Conservation (phyloP, 2,797 vertebrate genomes). For the Crenichthys baileyi region DNA sequence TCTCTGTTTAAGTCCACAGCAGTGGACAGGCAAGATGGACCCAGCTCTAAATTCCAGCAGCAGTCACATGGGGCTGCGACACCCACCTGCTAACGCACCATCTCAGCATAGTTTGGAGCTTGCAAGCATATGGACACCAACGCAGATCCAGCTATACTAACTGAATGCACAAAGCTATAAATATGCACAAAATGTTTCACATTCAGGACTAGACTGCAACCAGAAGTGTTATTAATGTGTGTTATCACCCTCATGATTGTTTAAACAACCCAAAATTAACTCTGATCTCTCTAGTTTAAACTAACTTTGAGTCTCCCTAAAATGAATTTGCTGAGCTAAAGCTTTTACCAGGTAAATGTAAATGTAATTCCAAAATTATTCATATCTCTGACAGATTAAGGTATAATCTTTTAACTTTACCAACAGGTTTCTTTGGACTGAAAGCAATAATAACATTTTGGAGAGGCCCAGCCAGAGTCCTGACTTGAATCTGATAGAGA, state of each 20-base stretch:
- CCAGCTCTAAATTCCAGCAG: constrained; percentile 65
- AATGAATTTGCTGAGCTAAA: no score
- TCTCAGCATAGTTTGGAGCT: constrained; percentile 21
- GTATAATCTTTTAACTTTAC: no score
- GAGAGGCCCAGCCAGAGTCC: no score
- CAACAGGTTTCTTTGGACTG: no score
- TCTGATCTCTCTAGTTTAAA: no score
- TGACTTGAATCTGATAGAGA: no score
- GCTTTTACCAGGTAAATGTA: no score
- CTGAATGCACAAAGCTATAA: neutral
- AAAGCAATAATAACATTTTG: no score
- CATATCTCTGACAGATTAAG: no score
- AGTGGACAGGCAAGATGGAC: constrained; percentile 29
- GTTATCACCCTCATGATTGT: neutral
- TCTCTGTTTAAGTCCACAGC: constrained; percentile 26
- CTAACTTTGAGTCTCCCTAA: no score
- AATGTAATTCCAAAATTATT: no score
- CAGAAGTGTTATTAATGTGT: neutral
- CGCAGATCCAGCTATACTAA: neutral
- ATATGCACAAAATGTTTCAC: constrained; percentile 24
- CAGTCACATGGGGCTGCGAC: constrained; percentile 70
- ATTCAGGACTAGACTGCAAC: constrained; percentile 37
- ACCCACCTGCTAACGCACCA: constrained; percentile 65
- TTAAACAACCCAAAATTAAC: no score
- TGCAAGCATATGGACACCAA: constrained; percentile 11